Percentiles rank a stretch among this genome's conserved stretches.
phyloP scores from a whole-genome alignment of 2,888 invertebrate genomes.

The Melolontha melolontha region DNA sequence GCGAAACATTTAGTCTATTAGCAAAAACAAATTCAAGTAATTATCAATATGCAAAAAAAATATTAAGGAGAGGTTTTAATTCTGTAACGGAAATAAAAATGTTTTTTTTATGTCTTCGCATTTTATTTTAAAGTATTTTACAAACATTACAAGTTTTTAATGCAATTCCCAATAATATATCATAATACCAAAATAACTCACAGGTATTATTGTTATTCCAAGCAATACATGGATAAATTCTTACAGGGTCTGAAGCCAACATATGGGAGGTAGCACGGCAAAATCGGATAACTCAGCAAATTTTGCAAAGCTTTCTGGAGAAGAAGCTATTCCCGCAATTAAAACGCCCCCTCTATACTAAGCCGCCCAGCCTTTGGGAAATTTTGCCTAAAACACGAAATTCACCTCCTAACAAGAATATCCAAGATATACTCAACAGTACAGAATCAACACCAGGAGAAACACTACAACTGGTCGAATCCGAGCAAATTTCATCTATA shows the following conservation, averaged over 20 bases:
- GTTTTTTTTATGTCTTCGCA: no score
- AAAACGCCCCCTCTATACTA: conserved; percentile 62
- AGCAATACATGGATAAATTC: conserved; percentile 49
- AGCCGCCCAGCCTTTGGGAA: conserved; percentile 74
- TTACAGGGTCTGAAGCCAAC: conserved; percentile 63
- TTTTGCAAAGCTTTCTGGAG: conserved; percentile 79
- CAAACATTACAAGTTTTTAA: no score
- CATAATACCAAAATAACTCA: no score
- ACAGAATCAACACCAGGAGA: conserved; percentile 63
- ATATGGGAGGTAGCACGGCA: conserved; percentile 75
- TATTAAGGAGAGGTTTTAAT: no score
- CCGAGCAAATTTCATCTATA: conserved; percentile 71
- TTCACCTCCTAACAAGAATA: conserved; percentile 54
- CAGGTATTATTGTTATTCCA: no score
- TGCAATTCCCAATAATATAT: no score
- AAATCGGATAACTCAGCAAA: conserved; percentile 82
- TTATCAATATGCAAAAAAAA: no score
- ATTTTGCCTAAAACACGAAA: conserved; percentile 69
- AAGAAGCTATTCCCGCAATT: conserved; percentile 74
- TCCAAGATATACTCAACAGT: conserved; percentile 57
- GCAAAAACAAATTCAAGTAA: no score
- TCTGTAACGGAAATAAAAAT: no score
- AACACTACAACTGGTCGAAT: conserved; percentile 77
- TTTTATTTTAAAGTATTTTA: no score
- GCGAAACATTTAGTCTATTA: no score